Evolutionary conservation across 1,140 invertebrate genomes (phyloP), one percentile per base, ranked within the genome.

Genomic region (Globodera ellingtonae): DNA sequence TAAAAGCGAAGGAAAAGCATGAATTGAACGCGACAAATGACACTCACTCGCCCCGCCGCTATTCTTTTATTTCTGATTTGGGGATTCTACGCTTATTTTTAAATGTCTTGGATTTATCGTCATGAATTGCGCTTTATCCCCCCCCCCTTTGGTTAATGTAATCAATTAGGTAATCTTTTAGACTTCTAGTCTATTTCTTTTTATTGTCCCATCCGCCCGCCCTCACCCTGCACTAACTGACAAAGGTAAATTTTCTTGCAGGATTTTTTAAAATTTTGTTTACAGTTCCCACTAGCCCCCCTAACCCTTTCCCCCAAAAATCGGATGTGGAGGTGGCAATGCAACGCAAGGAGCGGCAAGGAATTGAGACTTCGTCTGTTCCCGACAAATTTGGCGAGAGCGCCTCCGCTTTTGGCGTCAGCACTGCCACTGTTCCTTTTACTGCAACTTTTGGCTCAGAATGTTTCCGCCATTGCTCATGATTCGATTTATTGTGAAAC

Each of bases 401-500:
- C 67, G 3, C 24, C 10, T 44, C 24, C 67, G 67, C 9, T 18
- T 10, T 18, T 65, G 13, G 13, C n/a, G 59, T 13, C 59, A 1
- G 59, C 59, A 21, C 59, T 65, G 1, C 13, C 24, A 21, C 62
- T 75, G 50, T 56, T 77, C 46, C 24, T 65, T 21, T 59, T 77
- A 47, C 56, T 67, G 9, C n/a, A 62, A 3, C 18, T 66, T 76
- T 62, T 47, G 9, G 66, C 48, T 59, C 44, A 76, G 44, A 59
- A 76, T 24, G 62, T 77, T 15, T 21, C 52, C 1, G 59, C 62
- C 8, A 35, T 77, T 77, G 75, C 75, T 21, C 75, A 77, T 47
- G 75, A 77, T 66, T 77, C 75, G 5, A 18, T 77, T 47, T 47
- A 67, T 44, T 77, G 75, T 66, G 65, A 56, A 75, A 56, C 24